Conservation (phyloP, 2,888 invertebrate genomes). For the Aproaerema taeniolella region DNA sequence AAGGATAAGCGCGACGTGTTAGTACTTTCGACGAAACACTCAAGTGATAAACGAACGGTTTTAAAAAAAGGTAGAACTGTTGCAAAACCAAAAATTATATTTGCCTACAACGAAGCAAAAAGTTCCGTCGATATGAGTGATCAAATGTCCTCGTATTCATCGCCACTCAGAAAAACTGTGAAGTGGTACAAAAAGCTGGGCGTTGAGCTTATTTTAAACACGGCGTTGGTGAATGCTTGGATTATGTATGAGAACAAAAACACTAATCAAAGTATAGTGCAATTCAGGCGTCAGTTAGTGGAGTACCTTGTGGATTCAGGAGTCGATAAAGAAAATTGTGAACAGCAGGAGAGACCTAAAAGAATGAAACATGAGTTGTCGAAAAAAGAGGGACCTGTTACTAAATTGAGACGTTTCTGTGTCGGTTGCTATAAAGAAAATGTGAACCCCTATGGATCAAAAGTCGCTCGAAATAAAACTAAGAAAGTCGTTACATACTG, state of each 20-base stretch:
- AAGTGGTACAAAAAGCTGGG: conserved; percentile 30
- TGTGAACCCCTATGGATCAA: not conserved
- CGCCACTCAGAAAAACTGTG: conserved; percentile 24
- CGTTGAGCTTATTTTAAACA: conserved; percentile 25
- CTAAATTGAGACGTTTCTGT: not conserved
- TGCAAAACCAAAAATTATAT: conserved; percentile 22
- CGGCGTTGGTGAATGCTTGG: conserved; percentile 25
- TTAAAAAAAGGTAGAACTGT: not conserved
- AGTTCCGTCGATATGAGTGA: conserved; percentile 28
- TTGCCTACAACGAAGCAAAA: conserved; percentile 18
- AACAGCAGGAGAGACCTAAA: conserved; percentile 6
- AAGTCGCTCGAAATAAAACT: conserved; percentile 1
- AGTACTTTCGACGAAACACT: conserved; percentile 21
- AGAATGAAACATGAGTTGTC: conserved; percentile 4
- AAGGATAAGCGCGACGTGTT: conserved; percentile 21
- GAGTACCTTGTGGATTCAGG: conserved; percentile 4
- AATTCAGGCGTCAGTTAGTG: conserved; percentile 9
- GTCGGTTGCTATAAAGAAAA: not conserved
- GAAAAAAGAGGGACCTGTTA: conserved; percentile 6
- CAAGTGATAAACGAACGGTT: not conserved
- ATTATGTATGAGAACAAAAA: conserved; percentile 17
- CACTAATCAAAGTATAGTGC: conserved; percentile 10
- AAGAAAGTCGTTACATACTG: conserved; percentile 4
- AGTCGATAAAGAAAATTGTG: not conserved
- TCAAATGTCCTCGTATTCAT: conserved; percentile 25